Evolutionary conservation across 2,113 vertebrate species (phyloP), one percentile per base, ranked within the genome.

Genomic region (Dicerorhinus sumatrensis): DNA sequence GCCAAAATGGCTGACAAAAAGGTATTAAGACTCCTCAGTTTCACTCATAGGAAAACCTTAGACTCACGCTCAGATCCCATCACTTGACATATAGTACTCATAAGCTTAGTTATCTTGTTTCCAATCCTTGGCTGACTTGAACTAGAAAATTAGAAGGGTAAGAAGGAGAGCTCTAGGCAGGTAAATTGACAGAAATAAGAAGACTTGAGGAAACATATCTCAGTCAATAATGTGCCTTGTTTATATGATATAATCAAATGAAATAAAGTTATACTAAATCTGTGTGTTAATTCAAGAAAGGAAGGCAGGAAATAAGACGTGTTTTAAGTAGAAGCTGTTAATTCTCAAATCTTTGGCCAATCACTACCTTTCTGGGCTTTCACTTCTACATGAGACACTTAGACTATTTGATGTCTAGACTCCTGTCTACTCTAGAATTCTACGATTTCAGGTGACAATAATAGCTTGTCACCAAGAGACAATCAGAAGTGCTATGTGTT

Each of bases 91-190:
- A 46, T 72, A 80, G 21, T 82, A 96, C 72, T 93, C 62, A 77
- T 81, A 94, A 96, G 62, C 31, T 84, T 65, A 29, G 42, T 63
- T 92, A 77, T 85, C 48, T 75, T 39, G 36, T 91, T 84, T 81
- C 60, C 11, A 96, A 79, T 67, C 39, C 54, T 85, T 96, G 72
- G 29, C 72, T 88, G 67, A 91, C 20, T 65, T 94, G 65, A 95
- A 77, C 33, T 77, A 97, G 51, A 81, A 94, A 96, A 85, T 96
- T 81, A 76, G 36, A 96, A 96, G 58, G 31, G 42, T 20, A 95
- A 94, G 80, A 83, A 90, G 75, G 60, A 94, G 96, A 95, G 11
- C 31, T 82, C 54, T 86, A 87, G 36, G 42, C 86, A 91, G 36
- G 42, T 58, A 96, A 93, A 87, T 11, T 62, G 73, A 89, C 46